These are phyloP conservation scores for Ricordea florida DNA, from an alignment of 92 coral and sea anemone genomes.

Conservation along the genomic window DNA sequence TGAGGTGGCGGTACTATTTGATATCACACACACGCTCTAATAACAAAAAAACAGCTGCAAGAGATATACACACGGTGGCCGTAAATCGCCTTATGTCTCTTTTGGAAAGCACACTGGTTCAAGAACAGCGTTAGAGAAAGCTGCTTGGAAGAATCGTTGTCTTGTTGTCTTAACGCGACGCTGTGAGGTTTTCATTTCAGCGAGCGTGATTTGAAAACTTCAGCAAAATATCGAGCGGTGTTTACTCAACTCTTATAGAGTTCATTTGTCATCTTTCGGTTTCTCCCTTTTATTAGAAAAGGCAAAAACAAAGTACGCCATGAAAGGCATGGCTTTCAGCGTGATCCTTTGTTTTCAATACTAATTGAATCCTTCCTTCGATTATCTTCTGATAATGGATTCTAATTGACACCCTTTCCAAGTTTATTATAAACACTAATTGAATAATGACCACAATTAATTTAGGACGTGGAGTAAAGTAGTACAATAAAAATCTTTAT, in stretches of 20 bases:
- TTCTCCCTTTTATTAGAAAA: neutral
- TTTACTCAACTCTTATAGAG: conserved; percentile 25
- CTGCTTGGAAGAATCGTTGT: no score
- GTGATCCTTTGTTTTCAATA: conserved; percentile 59
- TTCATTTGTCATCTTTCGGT: conserved; percentile 10
- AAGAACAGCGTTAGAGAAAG: no score
- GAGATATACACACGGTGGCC: conserved; percentile 1
- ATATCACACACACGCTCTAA: conserved; percentile 8
- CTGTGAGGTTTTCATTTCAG: no score
- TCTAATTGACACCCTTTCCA: conserved; percentile 96
- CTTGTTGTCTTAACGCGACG: no score
- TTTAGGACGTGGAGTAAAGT: conserved; percentile 56
- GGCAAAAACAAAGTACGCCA: neutral
- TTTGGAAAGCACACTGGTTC: no score
- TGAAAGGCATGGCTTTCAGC: neutral
- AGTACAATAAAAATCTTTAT: conserved; percentile 56
- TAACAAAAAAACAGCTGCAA: conserved; percentile 22
- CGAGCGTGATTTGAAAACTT: conserved; percentile 17
- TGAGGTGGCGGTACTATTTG: conserved; percentile 12
- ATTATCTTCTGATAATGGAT: conserved; percentile 91
- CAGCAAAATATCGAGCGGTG: neutral
- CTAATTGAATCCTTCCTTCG: conserved; percentile 98
- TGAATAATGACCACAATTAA: conserved; percentile 89
- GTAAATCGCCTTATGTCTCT: neutral
- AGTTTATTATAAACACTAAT: conserved; percentile 88